Percentiles rank a stretch among this genome's conserved stretches.
Conservation (phyloP, 1,140 invertebrate species). For the Calephelis virginiensis region DNA sequence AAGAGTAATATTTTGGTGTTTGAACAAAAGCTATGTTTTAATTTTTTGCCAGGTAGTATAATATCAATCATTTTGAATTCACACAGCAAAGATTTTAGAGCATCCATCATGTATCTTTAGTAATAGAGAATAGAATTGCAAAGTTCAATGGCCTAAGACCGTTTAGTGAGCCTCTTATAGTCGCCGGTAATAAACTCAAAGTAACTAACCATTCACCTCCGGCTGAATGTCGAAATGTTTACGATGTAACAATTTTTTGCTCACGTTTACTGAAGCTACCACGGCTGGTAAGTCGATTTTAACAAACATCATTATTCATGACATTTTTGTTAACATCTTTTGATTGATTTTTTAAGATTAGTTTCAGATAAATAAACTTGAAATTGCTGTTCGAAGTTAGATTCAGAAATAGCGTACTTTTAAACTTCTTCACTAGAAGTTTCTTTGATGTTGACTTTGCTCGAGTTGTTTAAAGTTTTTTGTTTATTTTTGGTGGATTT, state of each 20-base stretch:
- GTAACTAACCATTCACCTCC: constrained; percentile 46
- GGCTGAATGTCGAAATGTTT: constrained; percentile 65
- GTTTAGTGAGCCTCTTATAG: constrained; percentile 48
- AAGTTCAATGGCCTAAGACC: constrained; percentile 62
- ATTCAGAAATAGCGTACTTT: neutral
- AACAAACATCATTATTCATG: neutral
- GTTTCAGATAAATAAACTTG: too few relatives aligned
- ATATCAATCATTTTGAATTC: constrained; percentile 7
- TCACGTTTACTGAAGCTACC: neutral
- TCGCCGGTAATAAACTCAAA: constrained; percentile 54
- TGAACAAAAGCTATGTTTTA: constrained; percentile 10
- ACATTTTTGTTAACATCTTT: neutral
- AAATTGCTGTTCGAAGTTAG: neutral
- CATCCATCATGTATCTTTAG: constrained; percentile 7
- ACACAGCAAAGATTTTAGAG: neutral
- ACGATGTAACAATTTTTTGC: constrained; percentile 40
- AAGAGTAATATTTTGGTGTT: too few relatives aligned
- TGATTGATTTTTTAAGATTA: constrained; percentile 3
- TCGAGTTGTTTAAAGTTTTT: too few relatives aligned
- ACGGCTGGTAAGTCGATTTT: neutral
- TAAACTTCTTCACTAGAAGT: too few relatives aligned
- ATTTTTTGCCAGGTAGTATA: neutral
- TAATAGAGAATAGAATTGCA: constrained; percentile 30
- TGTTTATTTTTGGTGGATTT: too few relatives aligned
- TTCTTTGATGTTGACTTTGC: too few relatives aligned